These are phyloP conservation scores for Oncopeltus fasciatus DNA, from an alignment of 1,140 invertebrate genomes.

Conservation along the genomic window DNA sequence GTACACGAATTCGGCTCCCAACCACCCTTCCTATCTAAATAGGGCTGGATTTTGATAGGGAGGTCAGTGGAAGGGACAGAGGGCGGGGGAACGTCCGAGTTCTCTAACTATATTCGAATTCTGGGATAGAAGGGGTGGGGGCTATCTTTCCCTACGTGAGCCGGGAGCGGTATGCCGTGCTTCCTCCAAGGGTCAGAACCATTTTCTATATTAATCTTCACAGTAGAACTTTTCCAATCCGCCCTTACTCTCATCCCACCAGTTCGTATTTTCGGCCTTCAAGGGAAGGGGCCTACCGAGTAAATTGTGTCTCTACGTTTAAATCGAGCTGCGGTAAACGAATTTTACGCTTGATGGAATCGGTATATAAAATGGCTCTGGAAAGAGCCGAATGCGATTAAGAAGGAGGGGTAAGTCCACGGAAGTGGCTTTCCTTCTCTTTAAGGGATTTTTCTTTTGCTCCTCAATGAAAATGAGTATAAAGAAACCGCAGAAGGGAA, in stretches of 20 bases:
- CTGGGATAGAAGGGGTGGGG: neutral
- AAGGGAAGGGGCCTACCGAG: neutral
- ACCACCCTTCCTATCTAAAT: too few species aligned
- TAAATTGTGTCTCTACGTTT: conserved; percentile 1
- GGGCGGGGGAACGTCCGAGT: too few species aligned
- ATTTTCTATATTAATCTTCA: conserved; percentile 4
- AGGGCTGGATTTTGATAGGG: too few species aligned
- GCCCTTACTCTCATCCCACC: neutral
- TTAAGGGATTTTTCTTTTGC: neutral
- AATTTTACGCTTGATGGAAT: conserved; percentile 1
- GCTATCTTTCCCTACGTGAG: neutral
- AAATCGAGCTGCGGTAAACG: conserved; percentile 3
- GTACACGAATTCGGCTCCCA: too few species aligned
- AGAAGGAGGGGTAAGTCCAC: neutral
- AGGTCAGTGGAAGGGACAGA: neutral
- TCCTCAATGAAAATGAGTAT: neutral
- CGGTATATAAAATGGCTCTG: neutral
- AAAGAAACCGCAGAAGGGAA: neutral
- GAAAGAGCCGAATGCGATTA: neutral
- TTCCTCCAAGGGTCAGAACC: neutral
- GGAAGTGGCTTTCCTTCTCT: neutral
- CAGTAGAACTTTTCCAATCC: conserved; percentile 2
- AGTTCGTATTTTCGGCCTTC: neutral
- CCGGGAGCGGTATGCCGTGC: neutral
- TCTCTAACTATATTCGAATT: too few species aligned